These are phyloP conservation scores for Poecilia picta DNA, from an alignment of 2,797 vertebrate genomes.

Conservation along the genomic window DNA sequence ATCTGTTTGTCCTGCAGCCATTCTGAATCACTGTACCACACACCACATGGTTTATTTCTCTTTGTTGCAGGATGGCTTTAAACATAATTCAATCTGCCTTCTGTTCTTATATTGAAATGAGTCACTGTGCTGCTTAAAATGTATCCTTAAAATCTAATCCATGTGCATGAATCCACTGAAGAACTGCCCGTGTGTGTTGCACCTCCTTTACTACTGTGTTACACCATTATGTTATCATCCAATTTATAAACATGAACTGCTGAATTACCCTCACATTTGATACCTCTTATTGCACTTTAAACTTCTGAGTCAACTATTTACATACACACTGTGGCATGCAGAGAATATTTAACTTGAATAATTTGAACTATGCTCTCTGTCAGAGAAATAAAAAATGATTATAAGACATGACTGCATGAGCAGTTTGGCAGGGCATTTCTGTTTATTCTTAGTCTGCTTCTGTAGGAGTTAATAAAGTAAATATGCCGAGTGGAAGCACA, in stretches of 20 bases:
- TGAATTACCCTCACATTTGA: not conserved
- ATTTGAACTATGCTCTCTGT: constrained; percentile 2
- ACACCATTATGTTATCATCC: not conserved
- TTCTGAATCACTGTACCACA: constrained; percentile 25
- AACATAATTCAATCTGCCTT: constrained; percentile 40
- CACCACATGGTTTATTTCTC: constrained; percentile 34
- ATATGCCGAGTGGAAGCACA: not conserved
- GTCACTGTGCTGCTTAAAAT: constrained; percentile 25
- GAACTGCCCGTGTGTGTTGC: not conserved
- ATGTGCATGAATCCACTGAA: constrained; percentile 37
- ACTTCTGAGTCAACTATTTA: not conserved
- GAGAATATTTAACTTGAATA: constrained; percentile 1
- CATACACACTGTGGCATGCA: not conserved
- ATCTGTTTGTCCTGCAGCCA: constrained; percentile 39
- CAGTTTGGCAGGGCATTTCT: not conserved
- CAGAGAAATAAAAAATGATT: not conserved
- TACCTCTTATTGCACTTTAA: not conserved
- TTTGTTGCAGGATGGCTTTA: constrained; percentile 38
- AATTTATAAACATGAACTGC: constrained; percentile 1
- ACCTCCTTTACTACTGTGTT: not conserved
- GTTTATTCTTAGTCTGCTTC: not conserved
- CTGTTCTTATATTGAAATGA: constrained; percentile 33
- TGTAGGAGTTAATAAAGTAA: not conserved
- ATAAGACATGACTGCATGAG: not conserved
- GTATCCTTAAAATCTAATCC: constrained; percentile 23